Evolutionary conservation across 2,888 invertebrate genomes (phyloP), one percentile per base, ranked within the genome.

Genomic region (Ophion ellenae): DNA sequence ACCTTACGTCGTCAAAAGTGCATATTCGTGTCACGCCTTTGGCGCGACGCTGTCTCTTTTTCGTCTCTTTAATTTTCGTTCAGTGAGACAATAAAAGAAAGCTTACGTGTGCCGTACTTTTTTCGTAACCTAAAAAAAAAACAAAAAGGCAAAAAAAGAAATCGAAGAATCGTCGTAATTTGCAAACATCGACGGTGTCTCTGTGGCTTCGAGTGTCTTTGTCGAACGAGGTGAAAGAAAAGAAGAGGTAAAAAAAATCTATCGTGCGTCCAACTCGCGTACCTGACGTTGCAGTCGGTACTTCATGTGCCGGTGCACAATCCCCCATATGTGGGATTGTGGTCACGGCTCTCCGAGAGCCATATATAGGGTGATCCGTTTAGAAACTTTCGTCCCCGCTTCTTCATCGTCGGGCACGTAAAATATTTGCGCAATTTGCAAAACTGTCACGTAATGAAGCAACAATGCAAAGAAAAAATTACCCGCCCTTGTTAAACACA

Each of bases 321-420:
- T 83, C 80, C 74, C 47, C 67, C 45, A 45, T 81, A 83, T 77
- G 74, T 80, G 73, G 76, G 67, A 81, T 78, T 86, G 83, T 81
- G 83, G 86, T 86, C 78, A 83, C 67, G 79, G 85, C 80, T 81
- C 53, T 81, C 61, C 69, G 59, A 64, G 63, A 64, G 63, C 87
- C 86, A 77, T 87, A 83, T 87, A 86, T 57, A 86, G 81, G 80
- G 82, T 82, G 86, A 67, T 81, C 84, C 71, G 53, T 81, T 83
- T 81, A 28, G 77, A 77, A 59, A 40, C 64, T 47, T 59, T 45
- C 20, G 36, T 47, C 47, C 1, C 11, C 14, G 47, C 14, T 47
- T 47, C 47, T 47, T 47, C 47, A 47, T 14, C 47, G 14, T 47
- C 11, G 14, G 47, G 14, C 11, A 14, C 11, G 14, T 4, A 47